Percentiles rank a stretch among this genome's conserved stretches.
These are phyloP conservation scores for Poecilus cupreus DNA, from an alignment of 2,888 invertebrate genomes.

Conservation along the genomic window DNA sequence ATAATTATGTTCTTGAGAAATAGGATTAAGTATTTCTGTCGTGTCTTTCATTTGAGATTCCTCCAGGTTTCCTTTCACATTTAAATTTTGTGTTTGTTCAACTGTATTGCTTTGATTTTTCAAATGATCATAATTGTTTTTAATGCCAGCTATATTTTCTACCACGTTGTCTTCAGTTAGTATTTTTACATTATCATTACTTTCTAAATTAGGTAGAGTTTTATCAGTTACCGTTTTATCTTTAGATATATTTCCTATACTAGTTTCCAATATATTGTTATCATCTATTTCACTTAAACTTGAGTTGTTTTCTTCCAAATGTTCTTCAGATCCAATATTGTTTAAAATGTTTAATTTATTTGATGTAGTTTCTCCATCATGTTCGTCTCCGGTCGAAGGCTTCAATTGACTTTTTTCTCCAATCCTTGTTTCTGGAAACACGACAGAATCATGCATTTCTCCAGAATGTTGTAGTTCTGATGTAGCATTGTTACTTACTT, in stretches of 20 bases:
- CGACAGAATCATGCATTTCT: constrained; percentile 47
- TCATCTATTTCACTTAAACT: background rate
- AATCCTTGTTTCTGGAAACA: background rate
- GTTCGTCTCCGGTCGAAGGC: background rate
- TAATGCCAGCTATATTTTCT: no score
- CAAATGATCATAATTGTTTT: no score
- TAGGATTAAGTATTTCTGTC: background rate
- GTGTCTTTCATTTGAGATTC: background rate
- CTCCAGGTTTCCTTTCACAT: background rate
- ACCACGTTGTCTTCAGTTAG: no score
- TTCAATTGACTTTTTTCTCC: constrained; percentile 27
- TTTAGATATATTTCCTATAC: no score
- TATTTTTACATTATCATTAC: no score
- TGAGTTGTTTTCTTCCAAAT: background rate
- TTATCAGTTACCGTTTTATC: no score
- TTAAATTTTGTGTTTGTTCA: no score
- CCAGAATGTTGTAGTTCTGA: constrained; percentile 26
- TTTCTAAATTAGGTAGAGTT: no score
- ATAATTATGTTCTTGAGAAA: background rate
- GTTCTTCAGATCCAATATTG: background rate
- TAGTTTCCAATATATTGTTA: background rate
- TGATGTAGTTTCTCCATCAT: background rate
- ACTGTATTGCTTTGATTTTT: no score
- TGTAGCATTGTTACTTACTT: background rate
- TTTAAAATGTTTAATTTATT: background rate